These are phyloP conservation scores for Zeugodacus cucurbitae DNA, from an alignment of 1,140 invertebrate species.

Conservation along the genomic window DNA sequence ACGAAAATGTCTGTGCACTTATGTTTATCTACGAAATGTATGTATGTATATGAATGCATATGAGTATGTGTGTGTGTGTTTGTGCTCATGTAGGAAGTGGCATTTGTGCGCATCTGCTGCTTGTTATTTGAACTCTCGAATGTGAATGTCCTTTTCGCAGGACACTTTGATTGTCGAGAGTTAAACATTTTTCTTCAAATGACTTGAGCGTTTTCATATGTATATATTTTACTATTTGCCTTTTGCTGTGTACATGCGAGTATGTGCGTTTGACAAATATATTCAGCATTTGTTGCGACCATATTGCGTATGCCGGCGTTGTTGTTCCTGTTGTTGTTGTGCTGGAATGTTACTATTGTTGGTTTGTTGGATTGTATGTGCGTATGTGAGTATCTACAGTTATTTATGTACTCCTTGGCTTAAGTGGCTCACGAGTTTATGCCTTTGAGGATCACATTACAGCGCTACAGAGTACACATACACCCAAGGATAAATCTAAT, in stretches of 20 bases:
- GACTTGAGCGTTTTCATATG: not conserved
- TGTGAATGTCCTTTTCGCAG: constrained; percentile 35
- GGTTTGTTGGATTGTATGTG: not conserved
- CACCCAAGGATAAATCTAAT: not conserved
- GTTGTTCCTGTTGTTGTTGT: not conserved
- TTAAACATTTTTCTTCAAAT: not conserved
- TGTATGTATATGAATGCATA: not conserved
- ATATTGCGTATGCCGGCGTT: not conserved
- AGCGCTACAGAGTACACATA: not conserved
- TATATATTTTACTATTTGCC: not conserved
- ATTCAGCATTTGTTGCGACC: not conserved
- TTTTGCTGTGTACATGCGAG: not conserved
- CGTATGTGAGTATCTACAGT: not conserved
- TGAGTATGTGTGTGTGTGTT: not conserved
- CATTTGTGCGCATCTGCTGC: constrained; percentile 34
- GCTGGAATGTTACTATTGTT: not conserved
- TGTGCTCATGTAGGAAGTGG: not conserved
- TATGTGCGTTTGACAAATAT: not conserved
- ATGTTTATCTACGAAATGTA: not conserved
- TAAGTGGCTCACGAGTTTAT: constrained; percentile 6
- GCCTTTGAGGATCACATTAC: constrained; percentile 12
- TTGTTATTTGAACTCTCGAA: constrained; percentile 25
- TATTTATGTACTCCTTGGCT: not conserved
- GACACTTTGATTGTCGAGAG: constrained; percentile 15
- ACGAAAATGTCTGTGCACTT: not conserved